Base-by-base conservation (phyloP, 1,140 invertebrate genomes). In the Stegodyphus mimosarum region DNA sequence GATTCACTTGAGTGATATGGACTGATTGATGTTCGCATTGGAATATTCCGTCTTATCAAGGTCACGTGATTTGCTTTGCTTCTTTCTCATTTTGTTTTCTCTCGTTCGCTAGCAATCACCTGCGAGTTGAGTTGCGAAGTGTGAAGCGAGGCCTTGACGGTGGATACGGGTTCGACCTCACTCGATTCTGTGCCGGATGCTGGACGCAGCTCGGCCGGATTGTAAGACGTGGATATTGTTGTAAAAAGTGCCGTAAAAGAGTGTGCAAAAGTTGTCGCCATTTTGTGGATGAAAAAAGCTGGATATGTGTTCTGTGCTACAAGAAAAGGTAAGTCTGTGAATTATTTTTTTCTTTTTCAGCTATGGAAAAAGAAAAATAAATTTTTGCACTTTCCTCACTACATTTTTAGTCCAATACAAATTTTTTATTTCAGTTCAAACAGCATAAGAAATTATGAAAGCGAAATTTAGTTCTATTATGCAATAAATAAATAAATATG, bases 291-390 rank as follows among this genome's bases (percentile, higher is more conserved):
- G 91, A 91, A 77, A 92, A 92, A 77, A 93, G 94, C 88, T 95
- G 94, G 94, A 92, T 95, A 72, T 95, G 95, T 90, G 91, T 92
- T 76, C 92, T 95, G 87, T 95, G 94, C 90, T 92, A 94, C 89
- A 95, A 94, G 90, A 93, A 94, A 90, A 93, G 93, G 94, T 95
- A 91, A 94, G 94, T 93, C 89, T 2, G 13, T 67, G 17, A 52
- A 67, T 74, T 48, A 60, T 11, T 11, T 60, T 60, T 9, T 60
- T 15, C 5, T 60, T 60, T 60, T 33, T 33, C 33, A 33, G 33
- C 33, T 33, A 33, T 3, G 3, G 33, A 33, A 33, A 33, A 3
- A 33, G 33, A 33, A 33, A 33, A 33, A 3, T 33, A 33, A 1
- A 33, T 33, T 33, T 33, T 33, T 33, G 3, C 33, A 33, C 33